Evolutionary conservation across 2,113 vertebrate species (phyloP), one percentile per base, ranked within the genome.

Genomic region (Atrichornis clamosus): DNA sequence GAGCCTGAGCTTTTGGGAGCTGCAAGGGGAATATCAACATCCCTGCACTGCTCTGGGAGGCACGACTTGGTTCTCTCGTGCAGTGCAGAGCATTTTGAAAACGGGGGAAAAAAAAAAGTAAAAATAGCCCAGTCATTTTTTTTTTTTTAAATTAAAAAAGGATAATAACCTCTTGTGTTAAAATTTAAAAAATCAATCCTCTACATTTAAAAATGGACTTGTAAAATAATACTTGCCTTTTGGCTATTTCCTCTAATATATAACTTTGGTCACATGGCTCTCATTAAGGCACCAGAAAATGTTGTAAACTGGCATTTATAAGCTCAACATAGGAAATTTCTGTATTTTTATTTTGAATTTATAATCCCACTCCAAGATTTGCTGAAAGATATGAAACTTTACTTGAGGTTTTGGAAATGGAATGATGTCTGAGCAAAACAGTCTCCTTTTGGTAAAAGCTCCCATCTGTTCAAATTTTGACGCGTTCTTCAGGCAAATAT

Each of bases 281-380:
- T 87, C 90, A 85, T 96, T 96, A 97, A 94, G 93, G 65, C 87
- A 73, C 91, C 87, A 96, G 89, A 80, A 96, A 93, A 85, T 65
- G 76, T 77, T 8, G 16, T 95, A 96, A 97, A 97, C 62, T 37
- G 47, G 78, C 91, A 89, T 95, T 97, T 97, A 96, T 93, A 58
- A 96, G 93, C 93, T 93, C 78, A 18, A 47, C 50, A 33, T 79
- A 73, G 94, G 95, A 96, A 96, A 96, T 94, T 87, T 96, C 91
- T 96, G 75, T 91, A 74, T 87, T 96, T 95, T 94, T 93, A 94
- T 94, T 94, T 91, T 91, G 93, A 70, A 90, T 97, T 96, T 93
- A 95, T 69, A 93, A 94, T 93, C 84, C 87, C 1, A 0, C 16
- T 76, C 91, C 94, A 91, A 94, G 94, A 87, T 96, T 76, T 94